These are phyloP conservation scores for Microtus montanus DNA, from an alignment of 2,113 vertebrate species.

Conservation along the genomic window DNA sequence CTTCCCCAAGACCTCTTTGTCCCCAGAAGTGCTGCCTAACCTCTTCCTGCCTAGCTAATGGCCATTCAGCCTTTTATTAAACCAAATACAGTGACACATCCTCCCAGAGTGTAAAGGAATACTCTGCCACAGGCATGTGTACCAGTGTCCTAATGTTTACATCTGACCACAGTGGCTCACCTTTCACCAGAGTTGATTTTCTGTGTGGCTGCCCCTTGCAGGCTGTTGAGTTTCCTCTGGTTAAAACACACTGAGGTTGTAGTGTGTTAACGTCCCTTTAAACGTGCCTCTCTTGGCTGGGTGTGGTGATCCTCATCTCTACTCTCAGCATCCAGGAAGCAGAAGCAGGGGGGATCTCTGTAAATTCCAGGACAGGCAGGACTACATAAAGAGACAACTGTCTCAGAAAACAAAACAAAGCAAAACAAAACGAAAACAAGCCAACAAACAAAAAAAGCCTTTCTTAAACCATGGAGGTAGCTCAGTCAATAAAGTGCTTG, in stretches of 20 bases:
- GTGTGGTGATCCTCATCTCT: background rate
- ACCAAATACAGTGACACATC: background rate
- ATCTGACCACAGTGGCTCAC: rapidly evolving
- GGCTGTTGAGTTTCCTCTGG: background rate
- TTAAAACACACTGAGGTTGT: background rate
- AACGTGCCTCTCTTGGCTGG: background rate
- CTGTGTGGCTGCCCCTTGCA: background rate
- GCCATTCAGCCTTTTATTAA: background rate
- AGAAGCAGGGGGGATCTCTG: background rate
- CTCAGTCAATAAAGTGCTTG: background rate
- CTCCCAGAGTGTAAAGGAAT: background rate
- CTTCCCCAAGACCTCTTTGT: background rate
- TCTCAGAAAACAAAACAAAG: no score
- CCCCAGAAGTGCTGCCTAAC: background rate
- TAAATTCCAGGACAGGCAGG: background rate
- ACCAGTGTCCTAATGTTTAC: background rate
- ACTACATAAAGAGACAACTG: background rate
- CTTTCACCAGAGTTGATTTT: background rate
- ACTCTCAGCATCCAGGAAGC: background rate
- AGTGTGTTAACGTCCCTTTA: background rate
- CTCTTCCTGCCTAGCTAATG: background rate
- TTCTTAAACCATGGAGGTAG: background rate
- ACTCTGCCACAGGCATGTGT: background rate
- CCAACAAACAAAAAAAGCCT: background rate
- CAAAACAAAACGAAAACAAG: background rate